Base-by-base conservation (phyloP, 2,113 vertebrate species). In the Cebus imitator region DNA sequence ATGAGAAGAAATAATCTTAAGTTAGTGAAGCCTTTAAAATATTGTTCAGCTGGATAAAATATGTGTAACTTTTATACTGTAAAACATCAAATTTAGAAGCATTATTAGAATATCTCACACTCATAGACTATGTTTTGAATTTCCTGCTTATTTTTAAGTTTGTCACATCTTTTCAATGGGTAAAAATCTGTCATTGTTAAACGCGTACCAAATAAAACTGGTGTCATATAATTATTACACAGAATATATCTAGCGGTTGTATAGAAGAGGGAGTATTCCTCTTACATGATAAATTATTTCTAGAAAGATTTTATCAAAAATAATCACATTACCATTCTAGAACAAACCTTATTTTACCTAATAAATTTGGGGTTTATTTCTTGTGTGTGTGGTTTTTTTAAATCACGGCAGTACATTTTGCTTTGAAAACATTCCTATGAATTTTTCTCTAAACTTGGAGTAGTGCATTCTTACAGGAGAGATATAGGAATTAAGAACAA, bases 401-500 rank as follows among this genome's bases (percentile, higher is more conserved):
- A 50, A 91, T 83, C 52, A 64, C 40, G 43, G 13, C 21, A 64
- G 37, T 94, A 61, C n/a, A 70, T 87, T 97, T 93, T 95, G 43
- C 66, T 93, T 92, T 91, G 55, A 92, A 95, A 87, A 30, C 52
- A 52, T 12, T 13, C 87, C 48, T 79, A 80, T 30, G 79, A 87
- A 64, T 92, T 94, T 0, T 87, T 68, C 48, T 94, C 89, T 93
- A 64, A 73, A 20, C 96, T 81, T 95, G 0, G 55, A 1, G 80
- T 52, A 91, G 57, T 43, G 23, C 84, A 70, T 76, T 97, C 50
- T 96, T 30, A 0, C 87, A 97, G 89, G 23, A 52, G 66, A 91
- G 13, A 4, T 91, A 90, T 50, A 90, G 27, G 25, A 61, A 89
- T 96, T 83, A 95, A 96, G 58, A 93, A 91, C 92, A 90, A 95